phyloP scores from a whole-genome alignment of 2,113 vertebrate genomes.

The human region DNA sequence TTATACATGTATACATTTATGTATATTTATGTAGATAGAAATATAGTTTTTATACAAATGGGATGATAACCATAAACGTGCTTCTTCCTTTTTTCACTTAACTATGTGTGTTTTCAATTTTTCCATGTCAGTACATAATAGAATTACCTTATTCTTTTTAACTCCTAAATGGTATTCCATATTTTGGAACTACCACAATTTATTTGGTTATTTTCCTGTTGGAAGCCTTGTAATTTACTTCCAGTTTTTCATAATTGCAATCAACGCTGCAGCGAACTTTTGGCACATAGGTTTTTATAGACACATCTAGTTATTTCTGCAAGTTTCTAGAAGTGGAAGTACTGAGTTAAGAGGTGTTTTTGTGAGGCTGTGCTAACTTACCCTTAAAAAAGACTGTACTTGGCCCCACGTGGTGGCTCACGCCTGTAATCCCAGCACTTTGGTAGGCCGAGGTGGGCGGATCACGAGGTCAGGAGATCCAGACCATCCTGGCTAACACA shows the following conservation, averaged over 20 bases:
- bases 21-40: not conserved
- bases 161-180: not conserved
- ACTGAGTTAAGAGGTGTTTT: slow-evolving; percentile 40
- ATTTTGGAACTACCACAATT: slow-evolving; percentile 40
- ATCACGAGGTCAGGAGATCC: no score
- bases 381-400: no score
- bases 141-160: slow-evolving; percentile 31
- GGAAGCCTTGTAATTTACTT: not conserved
- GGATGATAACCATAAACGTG: not conserved
- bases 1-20: not conserved
- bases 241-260: not conserved
- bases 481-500: no score
- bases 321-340: not conserved
- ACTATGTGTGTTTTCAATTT: not conserved
- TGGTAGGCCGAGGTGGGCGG: no score
- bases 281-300: not conserved
- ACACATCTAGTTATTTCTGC: not conserved
- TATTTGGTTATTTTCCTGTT: slow-evolving; percentile 7
- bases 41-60: slow-evolving; percentile 9
- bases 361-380: not conserved
- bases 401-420: no score
- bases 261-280: not conserved
- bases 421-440: no score
- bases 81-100: slow-evolving; percentile 18
- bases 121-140: not conserved